These are phyloP conservation scores for Ormyrus nitidulus DNA, from an alignment of 2,888 invertebrate genomes.

Conservation along the genomic window DNA sequence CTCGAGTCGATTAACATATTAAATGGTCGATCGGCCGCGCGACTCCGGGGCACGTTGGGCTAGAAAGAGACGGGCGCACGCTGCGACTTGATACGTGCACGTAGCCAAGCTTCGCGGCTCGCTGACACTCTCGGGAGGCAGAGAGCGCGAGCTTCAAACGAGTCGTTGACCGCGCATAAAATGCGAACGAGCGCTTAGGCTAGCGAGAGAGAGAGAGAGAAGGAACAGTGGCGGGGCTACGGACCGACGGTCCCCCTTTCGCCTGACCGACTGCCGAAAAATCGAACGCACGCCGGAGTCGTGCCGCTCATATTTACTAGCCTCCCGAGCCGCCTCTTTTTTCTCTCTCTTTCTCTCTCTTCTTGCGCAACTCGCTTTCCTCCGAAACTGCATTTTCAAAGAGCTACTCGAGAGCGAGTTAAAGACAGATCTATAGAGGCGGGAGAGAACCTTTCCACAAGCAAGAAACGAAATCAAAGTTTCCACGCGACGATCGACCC, in stretches of 20 bases:
- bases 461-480: too few relatives aligned
- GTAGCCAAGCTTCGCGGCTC: not conserved
- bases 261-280: slow-evolving; percentile 49
- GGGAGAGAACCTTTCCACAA: too few relatives aligned
- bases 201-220: slow-evolving; percentile 7
- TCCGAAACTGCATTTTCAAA: too few relatives aligned
- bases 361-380: not conserved
- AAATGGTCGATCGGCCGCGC: slow-evolving; percentile 34
- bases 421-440: too few relatives aligned
- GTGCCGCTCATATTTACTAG: slow-evolving; percentile 27
- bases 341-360: not conserved
- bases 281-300: slow-evolving; percentile 20
- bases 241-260: slow-evolving; percentile 41
- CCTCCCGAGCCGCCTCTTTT: not conserved
- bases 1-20: slow-evolving; percentile 47
- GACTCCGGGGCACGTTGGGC: too few relatives aligned
- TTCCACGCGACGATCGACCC: too few relatives aligned
- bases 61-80: not conserved
- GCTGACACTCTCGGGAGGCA: not conserved
- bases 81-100: slow-evolving; percentile 9
- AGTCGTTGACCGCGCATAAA: slow-evolving; percentile 60
- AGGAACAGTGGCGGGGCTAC: not conserved
- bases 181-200: slow-evolving; percentile 53
- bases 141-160: slow-evolving; percentile 56
- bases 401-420: too few relatives aligned